Evolutionary conservation across 2,888 invertebrate species (phyloP), one percentile per base, ranked within the genome.

Genomic region (Ditula angustiorana): DNA sequence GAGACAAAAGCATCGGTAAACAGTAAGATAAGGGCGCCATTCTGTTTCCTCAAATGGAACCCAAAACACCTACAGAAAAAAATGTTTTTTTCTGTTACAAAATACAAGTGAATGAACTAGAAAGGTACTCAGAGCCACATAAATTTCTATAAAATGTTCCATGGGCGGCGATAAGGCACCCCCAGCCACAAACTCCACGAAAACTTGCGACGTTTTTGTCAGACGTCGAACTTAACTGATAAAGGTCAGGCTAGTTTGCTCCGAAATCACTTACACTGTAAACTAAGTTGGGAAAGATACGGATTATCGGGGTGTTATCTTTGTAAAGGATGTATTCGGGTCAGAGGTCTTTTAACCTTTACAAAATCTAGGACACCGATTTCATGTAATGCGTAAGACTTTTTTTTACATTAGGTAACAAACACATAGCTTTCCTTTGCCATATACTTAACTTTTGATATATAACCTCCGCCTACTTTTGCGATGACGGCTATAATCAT

Each of bases 91-190:
- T 19, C 26, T 44, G 21, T 13, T 5, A 28, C 5, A 52, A 50
- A 53, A 24, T 23, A 47, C 47, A 23, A 66, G 24, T 47, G 57
- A 62, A 50, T 44, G 64, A 65, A 61, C 55, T 56, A 68, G 69
- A 65, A 66, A 67, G 62, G 76, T 76, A 76, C 76, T 79, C 76
- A 71, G 68, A 71, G 65, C 71, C 75, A 85, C 87, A 89, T 90
- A 90, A 89, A 90, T 89, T 85, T 88, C 85, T 80, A 81, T 80
- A 83, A 82, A 90, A 84, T 87, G 87, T 86, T 85, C 77, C 85
- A 83, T 81, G 57, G 73, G 73, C 74, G 68, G 63, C 77, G 90
- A 91, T 92, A 91, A 92, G 87, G 75, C 77, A 76, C 80, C 84
- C 35, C 35, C 16, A 63, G 76, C 70, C 76, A 67, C 73, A 69